These are phyloP conservation scores for Pempheris klunzingeri DNA, from an alignment of 2,797 vertebrate genomes.

Conservation along the genomic window DNA sequence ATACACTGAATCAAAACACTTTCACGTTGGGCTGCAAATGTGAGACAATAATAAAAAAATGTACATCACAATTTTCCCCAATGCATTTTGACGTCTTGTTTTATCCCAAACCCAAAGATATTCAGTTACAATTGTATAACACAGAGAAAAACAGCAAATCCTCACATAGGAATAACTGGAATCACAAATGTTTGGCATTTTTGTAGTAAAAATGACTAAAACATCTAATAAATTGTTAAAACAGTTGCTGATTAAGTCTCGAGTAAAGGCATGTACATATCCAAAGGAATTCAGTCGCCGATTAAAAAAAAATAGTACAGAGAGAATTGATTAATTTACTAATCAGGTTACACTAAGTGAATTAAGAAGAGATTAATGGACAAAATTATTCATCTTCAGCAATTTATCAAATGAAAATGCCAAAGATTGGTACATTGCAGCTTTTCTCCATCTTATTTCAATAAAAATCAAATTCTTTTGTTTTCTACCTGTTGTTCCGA, in stretches of 20 bases:
- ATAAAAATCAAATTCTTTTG: not conserved
- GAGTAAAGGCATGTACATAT: not conserved
- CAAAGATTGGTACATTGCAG: not conserved
- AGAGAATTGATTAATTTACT: not conserved
- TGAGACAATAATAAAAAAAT: not conserved
- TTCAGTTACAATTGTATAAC: not conserved
- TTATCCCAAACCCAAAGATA: not conserved
- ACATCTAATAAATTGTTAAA: not conserved
- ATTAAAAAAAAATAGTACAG: not conserved
- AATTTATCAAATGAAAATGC: constrained; percentile 13
- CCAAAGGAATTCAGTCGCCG: not conserved
- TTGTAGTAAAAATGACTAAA: not conserved
- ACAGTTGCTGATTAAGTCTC: not conserved
- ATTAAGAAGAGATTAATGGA: not conserved
- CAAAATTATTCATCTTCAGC: not conserved
- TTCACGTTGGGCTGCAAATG: not conserved
- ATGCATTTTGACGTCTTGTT: not conserved
- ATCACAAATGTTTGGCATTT: not conserved
- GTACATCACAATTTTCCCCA: not conserved
- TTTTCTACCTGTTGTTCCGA: not conserved
- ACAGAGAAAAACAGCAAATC: not conserved
- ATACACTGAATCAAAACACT: not conserved
- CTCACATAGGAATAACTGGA: not conserved
- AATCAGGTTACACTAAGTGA: not conserved
- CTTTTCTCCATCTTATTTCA: not conserved